phyloP scores from a whole-genome alignment of 2,113 vertebrate genomes.

The Atractosteus spatula region DNA sequence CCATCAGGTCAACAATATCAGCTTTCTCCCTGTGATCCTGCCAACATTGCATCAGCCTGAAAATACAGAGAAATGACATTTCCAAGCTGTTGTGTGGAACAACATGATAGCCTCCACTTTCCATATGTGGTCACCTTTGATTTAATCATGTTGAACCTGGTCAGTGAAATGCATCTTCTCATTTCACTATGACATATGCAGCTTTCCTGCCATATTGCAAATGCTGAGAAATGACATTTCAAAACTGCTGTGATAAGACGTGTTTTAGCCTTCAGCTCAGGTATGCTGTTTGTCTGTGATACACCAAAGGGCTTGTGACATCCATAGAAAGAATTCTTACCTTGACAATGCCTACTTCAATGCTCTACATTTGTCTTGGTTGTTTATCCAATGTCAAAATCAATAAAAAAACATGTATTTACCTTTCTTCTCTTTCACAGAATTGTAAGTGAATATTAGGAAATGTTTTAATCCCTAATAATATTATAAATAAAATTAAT shows the following conservation, averaged over 20 bases:
- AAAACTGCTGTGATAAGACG: background rate
- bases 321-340: background rate
- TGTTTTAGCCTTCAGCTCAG: background rate
- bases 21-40: constrained; percentile 10
- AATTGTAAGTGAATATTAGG: too few species aligned
- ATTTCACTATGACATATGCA: background rate
- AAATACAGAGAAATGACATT: constrained; percentile 41
- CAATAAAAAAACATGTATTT: too few species aligned
- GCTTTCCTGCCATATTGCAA: background rate
- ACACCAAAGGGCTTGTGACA: background rate
- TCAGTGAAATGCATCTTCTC: constrained; percentile 21
- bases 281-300: background rate
- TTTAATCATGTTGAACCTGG: constrained; percentile 34
- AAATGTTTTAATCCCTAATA: too few species aligned
- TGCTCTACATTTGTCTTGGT: background rate
- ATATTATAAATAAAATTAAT: too few species aligned
- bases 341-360: background rate
- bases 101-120: constrained; percentile 20
- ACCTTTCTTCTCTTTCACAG: too few species aligned
- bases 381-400: background rate
- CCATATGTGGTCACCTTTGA: constrained; percentile 26
- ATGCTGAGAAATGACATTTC: background rate
- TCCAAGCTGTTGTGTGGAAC: constrained; percentile 38
- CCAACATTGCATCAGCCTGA: constrained; percentile 39
- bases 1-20: background rate